Conservation (phyloP, 2,113 vertebrate genomes). For the Myotis yumanensis region DNA sequence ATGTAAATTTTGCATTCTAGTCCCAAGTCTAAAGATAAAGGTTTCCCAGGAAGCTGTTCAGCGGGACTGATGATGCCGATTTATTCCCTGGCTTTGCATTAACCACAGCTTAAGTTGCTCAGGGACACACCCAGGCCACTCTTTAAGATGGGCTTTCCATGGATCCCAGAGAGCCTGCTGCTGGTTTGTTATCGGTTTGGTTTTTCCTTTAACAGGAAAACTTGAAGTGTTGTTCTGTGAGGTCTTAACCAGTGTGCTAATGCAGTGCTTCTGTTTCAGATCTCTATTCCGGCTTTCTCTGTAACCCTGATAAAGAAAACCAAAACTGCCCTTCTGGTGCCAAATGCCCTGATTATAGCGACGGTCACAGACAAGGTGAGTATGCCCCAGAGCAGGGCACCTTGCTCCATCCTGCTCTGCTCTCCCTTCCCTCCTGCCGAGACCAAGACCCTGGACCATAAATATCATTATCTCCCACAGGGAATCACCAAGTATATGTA, state of each 20-base stretch:
- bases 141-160: background rate
- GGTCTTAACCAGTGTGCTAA: background rate
- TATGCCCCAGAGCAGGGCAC: accelerated
- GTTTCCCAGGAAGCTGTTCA: background rate
- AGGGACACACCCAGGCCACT: too few relatives aligned
- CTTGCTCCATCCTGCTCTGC: background rate
- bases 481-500: background rate
- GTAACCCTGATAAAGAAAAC: slow-evolving; percentile 95
- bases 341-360: slow-evolving; percentile 93
- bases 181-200: background rate
- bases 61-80: background rate
- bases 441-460: background rate
- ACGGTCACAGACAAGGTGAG: slow-evolving; percentile 91
- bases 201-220: background rate
- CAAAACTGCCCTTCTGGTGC: slow-evolving; percentile 95
- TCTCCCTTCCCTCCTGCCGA: background rate
- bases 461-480: background rate
- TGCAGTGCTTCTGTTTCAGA: slow-evolving; percentile 84
- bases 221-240: background rate
- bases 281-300: slow-evolving; percentile 91
- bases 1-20: background rate
- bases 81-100: background rate
- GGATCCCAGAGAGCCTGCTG: background rate
- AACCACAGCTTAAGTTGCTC: background rate
- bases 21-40: background rate